Conservation (phyloP, 2,888 invertebrate species). For the Helicoverpa assulta region DNA sequence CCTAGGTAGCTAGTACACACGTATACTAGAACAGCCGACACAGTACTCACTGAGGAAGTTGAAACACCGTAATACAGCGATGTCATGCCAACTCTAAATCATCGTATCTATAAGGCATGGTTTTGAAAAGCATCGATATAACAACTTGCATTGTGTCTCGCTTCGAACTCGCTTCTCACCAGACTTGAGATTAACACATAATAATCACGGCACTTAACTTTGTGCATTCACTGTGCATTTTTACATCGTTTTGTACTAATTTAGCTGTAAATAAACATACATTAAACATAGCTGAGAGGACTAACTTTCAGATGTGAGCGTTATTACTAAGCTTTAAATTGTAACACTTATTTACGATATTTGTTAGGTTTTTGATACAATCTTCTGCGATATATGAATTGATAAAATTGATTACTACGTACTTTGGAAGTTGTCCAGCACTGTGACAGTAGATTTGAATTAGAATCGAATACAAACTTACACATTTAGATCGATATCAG, state of each 20-base stretch:
- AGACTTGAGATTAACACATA: conserved; percentile 70
- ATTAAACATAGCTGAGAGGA: conserved; percentile 33
- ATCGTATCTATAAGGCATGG: conserved; percentile 81
- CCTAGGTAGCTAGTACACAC: conserved; percentile 77
- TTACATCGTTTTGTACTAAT: conserved; percentile 61
- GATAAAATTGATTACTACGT: background rate
- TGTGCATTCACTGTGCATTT: conserved; percentile 71
- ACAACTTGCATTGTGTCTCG: conserved; percentile 75
- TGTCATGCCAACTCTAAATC: conserved; percentile 84
- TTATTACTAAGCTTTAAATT: conserved; percentile 20
- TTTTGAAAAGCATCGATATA: conserved; percentile 78
- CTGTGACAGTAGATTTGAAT: conserved; percentile 23
- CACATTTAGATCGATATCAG: background rate
- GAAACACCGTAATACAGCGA: conserved; percentile 70
- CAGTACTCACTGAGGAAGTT: conserved; percentile 56
- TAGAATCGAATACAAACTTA: background rate
- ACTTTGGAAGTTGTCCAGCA: conserved; percentile 24
- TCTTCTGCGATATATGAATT: background rate
- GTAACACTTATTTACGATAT: background rate
- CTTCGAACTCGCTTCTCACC: conserved; percentile 76
- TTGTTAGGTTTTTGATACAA: conserved; percentile 3
- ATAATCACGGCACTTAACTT: conserved; percentile 71
- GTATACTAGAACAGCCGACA: conserved; percentile 57
- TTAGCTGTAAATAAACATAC: conserved; percentile 62
- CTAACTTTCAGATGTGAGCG: conserved; percentile 19